Percentiles rank a stretch among this genome's conserved stretches.
Conservation (phyloP, 1,140 invertebrate species). For the Aculops lycopersici region DNA sequence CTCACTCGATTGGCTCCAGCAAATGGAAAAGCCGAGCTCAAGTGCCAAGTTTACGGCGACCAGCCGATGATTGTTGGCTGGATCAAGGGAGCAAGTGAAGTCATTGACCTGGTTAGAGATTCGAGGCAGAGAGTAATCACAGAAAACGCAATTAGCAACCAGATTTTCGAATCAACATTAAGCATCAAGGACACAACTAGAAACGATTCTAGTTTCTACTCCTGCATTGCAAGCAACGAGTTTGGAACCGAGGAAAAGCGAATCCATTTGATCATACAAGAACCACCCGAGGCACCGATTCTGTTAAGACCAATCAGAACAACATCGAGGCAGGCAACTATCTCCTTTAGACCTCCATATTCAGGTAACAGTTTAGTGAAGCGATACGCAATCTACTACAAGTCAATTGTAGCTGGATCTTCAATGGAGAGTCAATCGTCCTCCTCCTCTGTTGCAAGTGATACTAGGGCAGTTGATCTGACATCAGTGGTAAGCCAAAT, state of each 20-base stretch:
- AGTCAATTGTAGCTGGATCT: not conserved
- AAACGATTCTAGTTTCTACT: slow-evolving; percentile 18
- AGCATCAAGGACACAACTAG: not conserved
- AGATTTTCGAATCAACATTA: not conserved
- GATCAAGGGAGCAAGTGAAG: not conserved
- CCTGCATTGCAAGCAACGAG: slow-evolving; percentile 16
- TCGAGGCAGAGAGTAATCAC: not conserved
- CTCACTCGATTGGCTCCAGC: not conserved
- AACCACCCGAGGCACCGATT: not conserved
- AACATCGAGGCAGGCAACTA: not conserved
- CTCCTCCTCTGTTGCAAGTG: not conserved
- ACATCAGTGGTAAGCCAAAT: too few species aligned
- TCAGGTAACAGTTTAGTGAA: not conserved
- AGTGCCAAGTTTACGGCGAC: not conserved
- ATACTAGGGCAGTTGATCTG: not conserved
- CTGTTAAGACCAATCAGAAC: not conserved
- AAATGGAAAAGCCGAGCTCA: not conserved
- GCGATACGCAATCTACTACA: not conserved
- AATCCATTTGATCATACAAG: not conserved
- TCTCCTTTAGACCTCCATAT: not conserved
- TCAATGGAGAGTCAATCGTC: not conserved
- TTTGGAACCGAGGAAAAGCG: slow-evolving; percentile 12
- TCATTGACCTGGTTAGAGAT: not conserved
- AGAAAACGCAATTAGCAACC: not conserved
- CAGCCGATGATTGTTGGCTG: not conserved